Conservation (phyloP, 2,888 invertebrate genomes). For the Melinaea menophilus region DNA sequence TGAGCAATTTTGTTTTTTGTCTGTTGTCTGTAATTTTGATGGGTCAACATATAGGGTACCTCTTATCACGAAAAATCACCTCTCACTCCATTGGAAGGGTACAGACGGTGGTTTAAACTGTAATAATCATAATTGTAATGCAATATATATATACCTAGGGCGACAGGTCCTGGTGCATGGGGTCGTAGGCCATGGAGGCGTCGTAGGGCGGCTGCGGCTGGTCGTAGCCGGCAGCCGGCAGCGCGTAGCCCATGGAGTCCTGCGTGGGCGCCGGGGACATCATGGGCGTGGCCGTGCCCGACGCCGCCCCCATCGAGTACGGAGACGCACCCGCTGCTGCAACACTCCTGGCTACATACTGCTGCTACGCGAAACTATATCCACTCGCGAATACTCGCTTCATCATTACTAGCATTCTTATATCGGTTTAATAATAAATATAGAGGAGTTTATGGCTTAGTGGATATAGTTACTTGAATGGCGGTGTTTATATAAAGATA, state of each 20-base stretch:
- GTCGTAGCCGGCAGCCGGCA: constrained; percentile 94
- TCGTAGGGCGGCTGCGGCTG: constrained; percentile 92
- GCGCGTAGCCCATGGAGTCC: constrained; percentile 95
- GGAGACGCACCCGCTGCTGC: constrained; percentile 86
- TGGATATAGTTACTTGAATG: not conserved
- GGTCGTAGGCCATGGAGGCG: constrained; percentile 94
- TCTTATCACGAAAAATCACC: no score
- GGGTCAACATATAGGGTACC: no score
- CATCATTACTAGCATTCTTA: not conserved
- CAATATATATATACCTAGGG: constrained; percentile 60
- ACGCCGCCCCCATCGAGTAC: constrained; percentile 92
- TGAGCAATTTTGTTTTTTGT: no score
- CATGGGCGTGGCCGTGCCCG: constrained; percentile 95
- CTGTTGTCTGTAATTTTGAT: no score
- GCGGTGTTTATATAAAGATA: not conserved
- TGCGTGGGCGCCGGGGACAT: constrained; percentile 96
- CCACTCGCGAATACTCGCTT: no score
- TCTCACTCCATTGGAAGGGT: no score
- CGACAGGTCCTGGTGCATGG: constrained; percentile 92
- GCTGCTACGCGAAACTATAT: no score
- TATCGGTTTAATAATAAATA: not conserved
- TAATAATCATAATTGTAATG: not conserved
- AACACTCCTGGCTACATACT: constrained; percentile 18
- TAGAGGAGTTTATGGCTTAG: not conserved
- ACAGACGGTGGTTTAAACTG: no score